Percentiles rank a stretch among this genome's conserved stretches.
Evolutionary conservation across 2,113 vertebrate species (phyloP).

Genomic region (Opisthocomus hoazin): DNA sequence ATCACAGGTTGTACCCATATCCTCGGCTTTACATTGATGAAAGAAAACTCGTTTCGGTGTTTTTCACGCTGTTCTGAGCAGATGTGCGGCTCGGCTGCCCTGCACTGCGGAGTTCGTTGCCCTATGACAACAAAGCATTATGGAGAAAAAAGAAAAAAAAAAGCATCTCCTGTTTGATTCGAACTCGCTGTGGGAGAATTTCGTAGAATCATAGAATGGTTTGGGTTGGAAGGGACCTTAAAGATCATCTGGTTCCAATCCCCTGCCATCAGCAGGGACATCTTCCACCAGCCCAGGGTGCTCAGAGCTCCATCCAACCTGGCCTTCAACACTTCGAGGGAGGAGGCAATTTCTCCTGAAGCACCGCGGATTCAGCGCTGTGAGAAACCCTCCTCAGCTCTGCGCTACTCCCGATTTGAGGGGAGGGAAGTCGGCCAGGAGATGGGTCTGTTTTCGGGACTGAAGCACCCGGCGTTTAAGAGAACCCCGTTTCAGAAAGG

Average conservation of each 20-base stretch:
- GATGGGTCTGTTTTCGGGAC: background rate
- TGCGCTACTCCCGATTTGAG: background rate
- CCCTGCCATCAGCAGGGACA: too few species aligned
- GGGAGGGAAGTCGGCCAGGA: fast-evolving
- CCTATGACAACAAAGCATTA: background rate
- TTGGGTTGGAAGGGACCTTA: too few species aligned
- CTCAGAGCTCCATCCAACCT: too few species aligned
- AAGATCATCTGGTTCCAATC: too few species aligned
- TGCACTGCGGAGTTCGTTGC: background rate
- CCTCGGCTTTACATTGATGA: background rate
- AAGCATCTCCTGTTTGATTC: background rate
- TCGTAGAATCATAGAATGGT: too few species aligned
- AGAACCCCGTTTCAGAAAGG: background rate
- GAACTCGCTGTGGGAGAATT: background rate
- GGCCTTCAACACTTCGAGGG: too few species aligned
- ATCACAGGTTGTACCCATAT: background rate
- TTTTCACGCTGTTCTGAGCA: background rate
- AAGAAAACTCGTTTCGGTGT: background rate
- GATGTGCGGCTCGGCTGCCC: background rate
- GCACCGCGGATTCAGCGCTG: background rate
- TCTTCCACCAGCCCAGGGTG: too few species aligned
- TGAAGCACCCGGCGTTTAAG: background rate
- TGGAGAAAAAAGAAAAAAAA: background rate
- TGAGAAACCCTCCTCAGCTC: background rate
- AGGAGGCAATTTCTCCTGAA: too few species aligned